Conservation (phyloP, 2,113 vertebrate genomes). For the Elanoides forficatus region DNA sequence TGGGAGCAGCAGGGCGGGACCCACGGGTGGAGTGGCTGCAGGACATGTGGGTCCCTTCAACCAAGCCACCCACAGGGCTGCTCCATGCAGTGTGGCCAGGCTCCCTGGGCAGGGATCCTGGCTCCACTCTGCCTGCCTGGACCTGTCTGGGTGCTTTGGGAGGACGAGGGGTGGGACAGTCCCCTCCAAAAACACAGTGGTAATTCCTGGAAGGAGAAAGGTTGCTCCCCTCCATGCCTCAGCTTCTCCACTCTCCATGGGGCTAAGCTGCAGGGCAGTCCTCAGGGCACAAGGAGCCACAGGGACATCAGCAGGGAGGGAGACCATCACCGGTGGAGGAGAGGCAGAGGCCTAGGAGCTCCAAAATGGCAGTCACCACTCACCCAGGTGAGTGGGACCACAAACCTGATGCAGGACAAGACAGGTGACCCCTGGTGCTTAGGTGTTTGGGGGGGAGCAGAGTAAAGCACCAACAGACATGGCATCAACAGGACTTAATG, state of each 20-base stretch:
- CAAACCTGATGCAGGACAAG: background rate
- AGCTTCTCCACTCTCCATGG: background rate
- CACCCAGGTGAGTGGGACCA: background rate
- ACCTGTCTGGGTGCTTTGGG: background rate
- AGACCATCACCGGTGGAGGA: fast-evolving
- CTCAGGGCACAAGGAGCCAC: fast-evolving
- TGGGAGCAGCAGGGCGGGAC: background rate
- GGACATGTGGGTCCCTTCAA: fast-evolving
- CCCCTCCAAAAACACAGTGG: fast-evolving
- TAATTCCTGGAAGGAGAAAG: background rate
- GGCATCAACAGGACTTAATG: background rate
- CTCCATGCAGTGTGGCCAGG: fast-evolving
- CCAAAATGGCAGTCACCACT: background rate
- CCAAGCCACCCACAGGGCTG: fast-evolving
- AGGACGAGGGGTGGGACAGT: background rate
- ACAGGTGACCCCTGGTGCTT: fast-evolving
- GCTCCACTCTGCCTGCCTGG: background rate
- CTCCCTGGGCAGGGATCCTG: fast-evolving
- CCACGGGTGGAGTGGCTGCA: background rate
- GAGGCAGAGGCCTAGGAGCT: background rate
- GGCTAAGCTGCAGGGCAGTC: background rate
- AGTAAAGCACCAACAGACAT: background rate
- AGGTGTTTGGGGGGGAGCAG: background rate
- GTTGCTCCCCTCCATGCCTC: background rate
- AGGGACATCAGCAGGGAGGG: background rate